phyloP scores from a whole-genome alignment of 2,113 vertebrate genomes.

The Bubalus kerabau region DNA sequence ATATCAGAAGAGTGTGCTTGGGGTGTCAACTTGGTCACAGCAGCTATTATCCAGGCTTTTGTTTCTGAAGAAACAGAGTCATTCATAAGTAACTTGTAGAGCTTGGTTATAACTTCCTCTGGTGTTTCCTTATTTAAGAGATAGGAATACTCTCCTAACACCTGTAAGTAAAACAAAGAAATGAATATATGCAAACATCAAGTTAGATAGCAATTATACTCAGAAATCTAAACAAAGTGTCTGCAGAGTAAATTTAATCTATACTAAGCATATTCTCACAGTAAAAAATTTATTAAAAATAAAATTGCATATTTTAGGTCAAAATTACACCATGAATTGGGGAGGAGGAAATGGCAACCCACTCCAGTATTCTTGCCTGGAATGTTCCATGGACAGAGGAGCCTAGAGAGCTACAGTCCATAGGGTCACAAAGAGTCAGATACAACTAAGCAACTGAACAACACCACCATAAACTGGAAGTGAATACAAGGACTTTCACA shows the following conservation, averaged over 20 bases:
- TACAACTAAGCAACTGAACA: neutral
- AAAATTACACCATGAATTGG: slow-evolving; percentile 29
- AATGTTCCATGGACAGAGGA: neutral
- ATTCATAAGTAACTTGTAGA: slow-evolving; percentile 83
- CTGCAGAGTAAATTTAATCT: neutral
- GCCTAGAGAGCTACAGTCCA: neutral
- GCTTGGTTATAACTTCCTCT: slow-evolving; percentile 81
- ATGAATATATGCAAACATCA: neutral
- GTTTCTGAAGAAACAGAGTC: slow-evolving; percentile 87
- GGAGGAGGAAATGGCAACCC: neutral
- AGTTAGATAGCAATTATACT: neutral
- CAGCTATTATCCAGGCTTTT: slow-evolving; percentile 89
- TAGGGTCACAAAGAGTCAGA: neutral
- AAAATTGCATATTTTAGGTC: neutral
- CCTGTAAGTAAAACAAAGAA: slow-evolving; percentile 78
- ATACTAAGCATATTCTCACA: neutral
- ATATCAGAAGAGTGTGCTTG: slow-evolving; percentile 68
- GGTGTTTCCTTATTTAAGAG: slow-evolving; percentile 82
- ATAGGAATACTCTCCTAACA: slow-evolving; percentile 92
- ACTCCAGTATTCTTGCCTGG: neutral
- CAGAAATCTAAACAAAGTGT: neutral
- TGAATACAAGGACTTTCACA: neutral
- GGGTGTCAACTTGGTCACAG: slow-evolving; percentile 88
- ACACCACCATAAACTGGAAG: neutral
- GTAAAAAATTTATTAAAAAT: slow-evolving; percentile 1